Evolutionary conservation across 2,888 invertebrate species (phyloP), one percentile per base, ranked within the genome.

Genomic region (Hemithea aestivaria): DNA sequence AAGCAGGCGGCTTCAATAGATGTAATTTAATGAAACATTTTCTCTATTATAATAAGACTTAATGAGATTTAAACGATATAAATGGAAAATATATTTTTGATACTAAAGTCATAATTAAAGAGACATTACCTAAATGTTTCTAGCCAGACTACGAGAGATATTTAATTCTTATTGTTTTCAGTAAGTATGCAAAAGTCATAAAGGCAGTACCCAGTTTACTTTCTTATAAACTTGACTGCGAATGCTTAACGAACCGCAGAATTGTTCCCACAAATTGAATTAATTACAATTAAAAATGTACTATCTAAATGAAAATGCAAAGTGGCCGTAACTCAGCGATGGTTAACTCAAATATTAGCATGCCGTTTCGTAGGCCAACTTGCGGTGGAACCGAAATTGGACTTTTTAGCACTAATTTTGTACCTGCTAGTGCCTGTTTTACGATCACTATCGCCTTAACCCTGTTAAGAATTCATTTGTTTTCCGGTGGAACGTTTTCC

Each of bases 381-480:
- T 37, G 31, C 12, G 28, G 39, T 23, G 29, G 38, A 48, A 38
- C 35, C 10, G 27, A 43, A 45, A 40, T 35, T 34, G 24, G 38
- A 28, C 22, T 40, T 35, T 55, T 57, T 51, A 58, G 49, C 56
- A 51, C 41, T 46, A 35, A 49, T 61, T 54, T 47, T 37, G 27
- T 37, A 48, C 53, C 49, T 44, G 38, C 41, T 31, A 40, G 27
- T 40, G 35, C 35, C 10, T 38, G 45, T 39, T 58, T 58, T 51
- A 57, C 51, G 58, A 56, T 49, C 41, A 39, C 48, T 52, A 57
- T 55, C 51, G 53, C 45, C 48, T 50, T 49, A 53, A 48, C 48
- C 50, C 50, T 55, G 59, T 67, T 64, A 66, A 64, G 60, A 62
- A 69, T 69, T 68, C 61, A 71, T 74, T 74, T 70, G 61, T 67